Evolutionary conservation across 2,888 invertebrate species (phyloP).

Genomic region (Eristalinus sepulchralis): DNA sequence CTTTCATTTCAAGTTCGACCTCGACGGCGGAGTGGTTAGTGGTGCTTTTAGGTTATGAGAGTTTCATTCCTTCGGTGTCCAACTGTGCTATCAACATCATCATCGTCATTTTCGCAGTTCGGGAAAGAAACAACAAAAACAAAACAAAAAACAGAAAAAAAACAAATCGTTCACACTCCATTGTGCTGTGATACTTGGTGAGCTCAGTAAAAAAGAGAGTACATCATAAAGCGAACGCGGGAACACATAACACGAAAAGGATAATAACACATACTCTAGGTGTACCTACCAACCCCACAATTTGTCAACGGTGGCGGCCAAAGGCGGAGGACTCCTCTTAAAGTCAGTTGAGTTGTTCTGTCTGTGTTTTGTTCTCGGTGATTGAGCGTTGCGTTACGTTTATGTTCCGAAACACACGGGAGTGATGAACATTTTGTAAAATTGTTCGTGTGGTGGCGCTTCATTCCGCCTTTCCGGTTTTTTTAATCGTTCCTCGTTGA

Average conservation of each 20-base stretch:
- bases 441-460: background rate
- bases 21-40: slow-evolving; percentile 72
- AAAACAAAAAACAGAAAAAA: slow-evolving; percentile 19
- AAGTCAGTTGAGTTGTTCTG: background rate
- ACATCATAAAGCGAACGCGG: slow-evolving; percentile 16
- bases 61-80: slow-evolving; percentile 54
- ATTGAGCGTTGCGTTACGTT: background rate
- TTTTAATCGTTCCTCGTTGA: background rate
- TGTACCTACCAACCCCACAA: background rate
- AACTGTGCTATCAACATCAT: slow-evolving; percentile 19
- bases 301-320: background rate
- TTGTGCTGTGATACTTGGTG: background rate
- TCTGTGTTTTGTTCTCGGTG: background rate
- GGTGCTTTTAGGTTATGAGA: slow-evolving; percentile 60
- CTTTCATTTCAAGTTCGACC: slow-evolving; percentile 77
- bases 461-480: background rate
- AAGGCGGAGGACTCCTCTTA: background rate
- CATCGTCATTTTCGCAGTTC: slow-evolving; percentile 26
- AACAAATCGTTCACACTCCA: slow-evolving; percentile 26
- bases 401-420: background rate
- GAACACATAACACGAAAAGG: slow-evolving; percentile 17
- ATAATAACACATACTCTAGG: slow-evolving; percentile 11
- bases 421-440: background rate
- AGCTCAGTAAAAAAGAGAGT: background rate
- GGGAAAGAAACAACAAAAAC: background rate